phyloP scores from a whole-genome alignment of 2,888 invertebrate genomes.

The Laspeyria flexula region DNA sequence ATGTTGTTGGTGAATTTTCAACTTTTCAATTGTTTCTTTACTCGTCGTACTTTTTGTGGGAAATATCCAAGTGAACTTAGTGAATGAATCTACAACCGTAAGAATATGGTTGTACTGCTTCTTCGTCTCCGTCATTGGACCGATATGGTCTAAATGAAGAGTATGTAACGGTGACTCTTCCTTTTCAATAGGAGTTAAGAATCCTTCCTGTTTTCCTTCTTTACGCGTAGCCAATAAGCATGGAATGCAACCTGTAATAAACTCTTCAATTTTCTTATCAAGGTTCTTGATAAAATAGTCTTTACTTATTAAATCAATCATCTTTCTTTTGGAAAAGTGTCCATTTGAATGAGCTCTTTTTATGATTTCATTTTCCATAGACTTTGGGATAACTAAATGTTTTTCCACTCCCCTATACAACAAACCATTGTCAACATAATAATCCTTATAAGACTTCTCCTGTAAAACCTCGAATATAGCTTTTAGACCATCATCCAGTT shows the following conservation, averaged over 20 bases:
- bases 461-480: constrained; percentile 29
- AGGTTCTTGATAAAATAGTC: constrained; percentile 31
- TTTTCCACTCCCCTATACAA: constrained; percentile 36
- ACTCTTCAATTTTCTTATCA: constrained; percentile 27
- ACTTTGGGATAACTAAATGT: constrained; percentile 48
- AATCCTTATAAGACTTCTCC: constrained; percentile 24
- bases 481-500: constrained; percentile 28
- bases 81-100: constrained; percentile 55
- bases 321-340: constrained; percentile 36
- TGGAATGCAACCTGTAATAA: constrained; percentile 25
- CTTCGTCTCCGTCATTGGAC: constrained; percentile 50
- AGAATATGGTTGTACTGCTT: constrained; percentile 59
- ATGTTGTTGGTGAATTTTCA: not conserved
- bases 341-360: constrained; percentile 29
- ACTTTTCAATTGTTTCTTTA: constrained; percentile 44
- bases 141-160: constrained; percentile 57
- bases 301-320: constrained; percentile 4
- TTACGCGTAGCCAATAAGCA: constrained; percentile 37
- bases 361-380: constrained; percentile 42
- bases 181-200: constrained; percentile 46
- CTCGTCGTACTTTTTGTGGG: constrained; percentile 49
- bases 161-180: constrained; percentile 50
- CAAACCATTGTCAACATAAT: constrained; percentile 32
- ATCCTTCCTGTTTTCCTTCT: constrained; percentile 44
- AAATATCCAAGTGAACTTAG: constrained; percentile 60